phyloP scores from a whole-genome alignment of 92 coral and sea anemone species.

The Porites divaricata region DNA sequence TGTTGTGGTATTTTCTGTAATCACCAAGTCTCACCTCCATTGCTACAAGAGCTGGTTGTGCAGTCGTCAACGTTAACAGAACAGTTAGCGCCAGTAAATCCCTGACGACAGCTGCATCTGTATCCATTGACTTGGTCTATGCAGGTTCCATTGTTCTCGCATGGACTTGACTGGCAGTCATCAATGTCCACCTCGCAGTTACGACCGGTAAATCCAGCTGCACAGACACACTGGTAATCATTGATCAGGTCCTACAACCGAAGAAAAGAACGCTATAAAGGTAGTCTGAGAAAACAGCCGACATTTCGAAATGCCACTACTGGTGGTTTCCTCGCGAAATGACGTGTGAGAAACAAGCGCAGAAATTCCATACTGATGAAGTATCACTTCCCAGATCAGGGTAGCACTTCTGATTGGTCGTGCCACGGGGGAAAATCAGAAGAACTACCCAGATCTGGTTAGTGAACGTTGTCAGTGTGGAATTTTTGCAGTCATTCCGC shows the following conservation, averaged over 20 bases:
- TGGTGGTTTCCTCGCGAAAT: too few species aligned
- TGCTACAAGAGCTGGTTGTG: constrained; percentile 58
- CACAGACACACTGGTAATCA: constrained; percentile 70
- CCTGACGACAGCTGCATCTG: constrained; percentile 71
- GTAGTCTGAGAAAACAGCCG: background rate
- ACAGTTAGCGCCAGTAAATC: constrained; percentile 66
- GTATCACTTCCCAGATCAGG: too few species aligned
- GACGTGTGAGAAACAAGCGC: too few species aligned
- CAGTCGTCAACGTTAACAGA: constrained; percentile 74
- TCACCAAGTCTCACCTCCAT: constrained; percentile 56
- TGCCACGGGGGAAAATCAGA: too few species aligned
- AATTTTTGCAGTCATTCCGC: too few species aligned
- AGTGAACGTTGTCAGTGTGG: too few species aligned
- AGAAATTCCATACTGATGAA: too few species aligned
- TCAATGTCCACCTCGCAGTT: constrained; percentile 77
- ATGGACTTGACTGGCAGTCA: constrained; percentile 75
- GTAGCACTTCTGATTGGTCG: too few species aligned
- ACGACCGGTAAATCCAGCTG: constrained; percentile 73
- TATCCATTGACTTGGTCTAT: constrained; percentile 73
- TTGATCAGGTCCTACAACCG: constrained; percentile 63
- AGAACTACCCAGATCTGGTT: too few species aligned
- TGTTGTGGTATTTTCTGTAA: too few species aligned
- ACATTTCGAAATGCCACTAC: background rate
- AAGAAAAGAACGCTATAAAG: background rate
- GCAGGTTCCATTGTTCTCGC: constrained; percentile 79